Evolutionary conservation across 2,888 invertebrate species (phyloP).

Genomic region (Hemistola chrysoprasaria): DNA sequence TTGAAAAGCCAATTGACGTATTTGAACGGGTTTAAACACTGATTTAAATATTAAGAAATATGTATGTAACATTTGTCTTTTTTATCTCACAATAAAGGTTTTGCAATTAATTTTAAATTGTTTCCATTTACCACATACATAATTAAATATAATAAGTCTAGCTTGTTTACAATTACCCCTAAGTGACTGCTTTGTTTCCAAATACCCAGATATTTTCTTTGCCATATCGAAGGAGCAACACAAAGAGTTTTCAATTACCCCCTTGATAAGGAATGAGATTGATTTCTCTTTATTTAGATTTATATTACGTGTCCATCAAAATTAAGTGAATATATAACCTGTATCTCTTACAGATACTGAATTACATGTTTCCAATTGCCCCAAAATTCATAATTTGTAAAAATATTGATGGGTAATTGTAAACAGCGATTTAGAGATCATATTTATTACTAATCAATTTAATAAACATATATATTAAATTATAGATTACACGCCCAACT

Average conservation of each 20-base stretch:
- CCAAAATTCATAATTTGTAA: slow-evolving; percentile 12
- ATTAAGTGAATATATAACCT: slow-evolving; percentile 9
- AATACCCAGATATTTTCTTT: slow-evolving; percentile 9
- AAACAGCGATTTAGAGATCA: slow-evolving; percentile 12
- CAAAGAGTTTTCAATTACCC: slow-evolving; percentile 5
- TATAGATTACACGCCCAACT: slow-evolving; percentile 11
- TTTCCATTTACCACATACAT: no score
- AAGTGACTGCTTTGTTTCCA: slow-evolving; percentile 9
- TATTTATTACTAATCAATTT: slow-evolving; percentile 12
- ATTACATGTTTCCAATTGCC: slow-evolving; percentile 12
- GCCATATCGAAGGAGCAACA: slow-evolving; percentile 9
- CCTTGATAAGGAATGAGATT: slow-evolving; percentile 11
- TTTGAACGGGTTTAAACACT: slow-evolving; percentile 8
- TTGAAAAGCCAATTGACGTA: slow-evolving; percentile 9
- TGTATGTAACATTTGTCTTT: slow-evolving; percentile 8
- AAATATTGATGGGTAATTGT: slow-evolving; percentile 11
- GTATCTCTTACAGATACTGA: slow-evolving; percentile 10
- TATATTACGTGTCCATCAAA: slow-evolving; percentile 10
- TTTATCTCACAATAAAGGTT: slow-evolving; percentile 8
- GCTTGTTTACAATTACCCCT: slow-evolving; percentile 8
- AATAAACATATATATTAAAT: slow-evolving; percentile 10
- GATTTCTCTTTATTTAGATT: slow-evolving; percentile 13
- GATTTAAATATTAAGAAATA: slow-evolving; percentile 9
- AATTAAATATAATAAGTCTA: no score
- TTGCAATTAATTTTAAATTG: no score